Evolutionary conservation across 2,888 invertebrate species (phyloP), one percentile per base, ranked within the genome.

Genomic region (Nymphalis c-album): DNA sequence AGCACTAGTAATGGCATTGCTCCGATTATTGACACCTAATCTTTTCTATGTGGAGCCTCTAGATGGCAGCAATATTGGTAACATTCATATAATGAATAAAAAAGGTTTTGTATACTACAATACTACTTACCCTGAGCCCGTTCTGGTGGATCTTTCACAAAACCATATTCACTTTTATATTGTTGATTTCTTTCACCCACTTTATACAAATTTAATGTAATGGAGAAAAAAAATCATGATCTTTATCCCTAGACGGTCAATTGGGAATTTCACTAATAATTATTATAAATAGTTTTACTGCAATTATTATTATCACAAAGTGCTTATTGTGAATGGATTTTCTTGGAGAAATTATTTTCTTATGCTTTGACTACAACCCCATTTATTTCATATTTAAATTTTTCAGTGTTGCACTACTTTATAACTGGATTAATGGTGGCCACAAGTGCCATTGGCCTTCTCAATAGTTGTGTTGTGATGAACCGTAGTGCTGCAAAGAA

Each of bases 401-500:
- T 73, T 73, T 51, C 84, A 92, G 91, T 78, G 8, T 79, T 90
- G 48, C 91, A 92, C 80, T 91, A 87, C 78, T 81, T 90, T 70
- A 83, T 91, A 68, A 80, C 87, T 2, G 85, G 84, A 0, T 76
- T 91, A 45, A 89, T 92, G 85, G 69, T 88, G 18, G 71, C 85
- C 26, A 78, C 90, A 0, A 87, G 88, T 50, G 77, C 72, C 1
- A 84, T 92, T n/a, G 90, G 91, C 1, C 87, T 90, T 76, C 74
- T 91, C 7, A 92, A 91, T 80, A 90, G 90, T 60, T 77, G 80
- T 6, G 79, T 89, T 48, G 86, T 89, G 67, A 80, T 91, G 77
- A 85, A 86, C 75, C 82, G 90, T 0, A 77, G 83, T 8, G 74
- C 84, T 0, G 63, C 76, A 0, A 77, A 78, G 57, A 90, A 87